A percentile compares a stretch with the other conserved stretches of the same genome.
Evolutionary conservation across 2,113 vertebrate genomes (phyloP).

Genomic region (Brachirus orientalis): DNA sequence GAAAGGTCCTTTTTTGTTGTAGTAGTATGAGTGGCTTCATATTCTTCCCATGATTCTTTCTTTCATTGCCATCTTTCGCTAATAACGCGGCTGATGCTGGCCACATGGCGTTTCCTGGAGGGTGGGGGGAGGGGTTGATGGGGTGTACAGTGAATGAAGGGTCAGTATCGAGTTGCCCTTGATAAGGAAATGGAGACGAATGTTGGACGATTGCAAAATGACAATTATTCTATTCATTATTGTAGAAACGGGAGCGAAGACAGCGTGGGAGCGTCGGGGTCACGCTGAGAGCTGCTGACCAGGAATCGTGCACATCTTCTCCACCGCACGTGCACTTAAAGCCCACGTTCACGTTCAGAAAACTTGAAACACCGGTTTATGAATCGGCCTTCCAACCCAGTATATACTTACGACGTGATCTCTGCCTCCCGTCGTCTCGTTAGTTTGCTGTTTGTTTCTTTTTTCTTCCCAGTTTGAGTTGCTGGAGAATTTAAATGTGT

Average conservation of each 20-base stretch:
- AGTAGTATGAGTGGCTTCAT: too few species aligned
- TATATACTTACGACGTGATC: conserved; percentile 74
- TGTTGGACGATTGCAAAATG: conserved; percentile 73
- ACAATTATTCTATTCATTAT: conserved; percentile 84
- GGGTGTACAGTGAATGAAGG: conserved; percentile 65
- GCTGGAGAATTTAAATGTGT: too few species aligned
- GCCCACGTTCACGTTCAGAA: conserved; percentile 24
- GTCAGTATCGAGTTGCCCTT: conserved; percentile 71
- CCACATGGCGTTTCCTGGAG: conserved; percentile 74
- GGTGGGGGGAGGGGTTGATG: too few species aligned
- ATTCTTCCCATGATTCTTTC: conserved; percentile 55
- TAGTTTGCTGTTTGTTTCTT: conserved; percentile 83
- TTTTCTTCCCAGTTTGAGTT: too few species aligned
- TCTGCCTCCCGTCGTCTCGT: conserved; percentile 73
- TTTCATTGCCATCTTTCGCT: conserved; percentile 50
- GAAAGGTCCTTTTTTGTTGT: conserved; percentile 72
- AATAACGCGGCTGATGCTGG: conserved; percentile 67
- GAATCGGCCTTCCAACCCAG: conserved; percentile 81
- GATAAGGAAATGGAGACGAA: conserved; percentile 72
- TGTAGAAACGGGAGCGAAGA: conserved; percentile 53
- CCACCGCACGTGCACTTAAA: not conserved
- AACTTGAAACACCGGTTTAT: conserved; percentile 76
- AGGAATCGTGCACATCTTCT: conserved; percentile 6
- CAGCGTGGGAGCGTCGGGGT: conserved; percentile 61
- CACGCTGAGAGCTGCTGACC: conserved; percentile 48